These are phyloP conservation scores for Sphenopsis melanotis DNA, from an alignment of 2,797 vertebrate genomes.

Conservation along the genomic window DNA sequence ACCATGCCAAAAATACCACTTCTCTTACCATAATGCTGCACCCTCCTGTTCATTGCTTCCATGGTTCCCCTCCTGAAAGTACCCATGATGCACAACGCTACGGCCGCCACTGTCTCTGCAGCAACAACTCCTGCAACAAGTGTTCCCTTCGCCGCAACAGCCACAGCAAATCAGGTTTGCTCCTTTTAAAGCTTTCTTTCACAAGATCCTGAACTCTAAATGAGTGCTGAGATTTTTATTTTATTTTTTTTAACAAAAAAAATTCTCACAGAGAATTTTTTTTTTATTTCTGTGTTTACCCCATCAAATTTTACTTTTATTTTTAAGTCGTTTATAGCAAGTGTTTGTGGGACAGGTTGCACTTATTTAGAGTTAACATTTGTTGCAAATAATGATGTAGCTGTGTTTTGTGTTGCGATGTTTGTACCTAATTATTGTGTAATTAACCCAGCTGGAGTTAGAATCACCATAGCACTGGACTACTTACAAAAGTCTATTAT, in stretches of 20 bases:
- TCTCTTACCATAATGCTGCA: slow-evolving; percentile 99
- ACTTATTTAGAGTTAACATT: slow-evolving; percentile 91
- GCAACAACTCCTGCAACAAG: slow-evolving; percentile 99
- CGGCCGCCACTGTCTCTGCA: slow-evolving; percentile 99
- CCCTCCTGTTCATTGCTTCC: slow-evolving; percentile 99
- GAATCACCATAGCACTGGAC: slow-evolving; percentile 56
- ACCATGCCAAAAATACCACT: slow-evolving; percentile 89
- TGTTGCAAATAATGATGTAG: slow-evolving; percentile 88
- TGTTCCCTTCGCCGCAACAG: slow-evolving; percentile 99
- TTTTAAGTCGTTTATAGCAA: slow-evolving; percentile 78
- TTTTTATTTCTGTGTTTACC: slow-evolving; percentile 81
- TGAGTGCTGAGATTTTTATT: slow-evolving; percentile 85
- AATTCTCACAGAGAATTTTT: slow-evolving; percentile 81
- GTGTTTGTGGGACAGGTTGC: slow-evolving; percentile 82
- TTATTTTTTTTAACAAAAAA: slow-evolving; percentile 74
- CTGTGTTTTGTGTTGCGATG: slow-evolving; percentile 90
- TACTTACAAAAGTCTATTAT: slow-evolving; percentile 16
- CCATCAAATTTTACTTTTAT: slow-evolving; percentile 78
- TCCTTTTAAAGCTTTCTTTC: slow-evolving; percentile 99
- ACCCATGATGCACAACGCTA: slow-evolving; percentile 99
- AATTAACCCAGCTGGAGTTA: slow-evolving; percentile 77
- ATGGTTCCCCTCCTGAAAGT: slow-evolving; percentile 99
- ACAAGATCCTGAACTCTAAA: slow-evolving; percentile 92
- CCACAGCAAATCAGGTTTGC: slow-evolving; percentile 99
- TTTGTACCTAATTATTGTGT: slow-evolving; percentile 82